Conservation (phyloP, 2,888 invertebrate species). For the Seira musarum region DNA sequence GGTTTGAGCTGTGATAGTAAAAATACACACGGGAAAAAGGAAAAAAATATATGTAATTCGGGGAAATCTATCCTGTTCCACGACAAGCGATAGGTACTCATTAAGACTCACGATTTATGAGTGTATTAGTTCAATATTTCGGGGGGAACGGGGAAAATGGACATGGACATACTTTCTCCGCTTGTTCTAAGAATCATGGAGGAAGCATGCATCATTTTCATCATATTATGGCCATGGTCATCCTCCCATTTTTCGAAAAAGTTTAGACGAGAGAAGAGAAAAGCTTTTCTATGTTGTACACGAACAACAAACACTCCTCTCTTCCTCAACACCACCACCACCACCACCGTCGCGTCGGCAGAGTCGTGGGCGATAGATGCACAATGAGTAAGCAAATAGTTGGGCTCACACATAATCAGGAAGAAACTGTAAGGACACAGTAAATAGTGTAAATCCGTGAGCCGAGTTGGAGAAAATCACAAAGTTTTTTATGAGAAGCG, state of each 20-base stretch:
- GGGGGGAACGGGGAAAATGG: neutral
- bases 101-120: constrained; percentile 8
- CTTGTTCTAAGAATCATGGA: too few species aligned
- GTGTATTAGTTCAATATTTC: constrained; percentile 19
- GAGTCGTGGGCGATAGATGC: too few species aligned
- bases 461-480: neutral
- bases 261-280: too few species aligned
- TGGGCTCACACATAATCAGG: neutral
- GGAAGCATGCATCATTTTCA: too few species aligned
- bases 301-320: neutral
- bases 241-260: too few species aligned
- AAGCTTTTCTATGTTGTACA: too few species aligned
- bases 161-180: neutral
- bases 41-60: neutral
- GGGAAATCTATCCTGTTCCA: neutral
- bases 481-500: neutral
- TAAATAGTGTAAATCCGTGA: neutral
- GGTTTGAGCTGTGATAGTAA: neutral
- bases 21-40: neutral
- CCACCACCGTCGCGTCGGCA: too few species aligned
- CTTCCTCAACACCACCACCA: too few species aligned
- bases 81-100: constrained; percentile 17
- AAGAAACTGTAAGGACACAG: neutral
- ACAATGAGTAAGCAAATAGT: too few species aligned
- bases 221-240: too few species aligned